These are phyloP conservation scores for Drosophila incognita DNA, from an alignment of 2,888 invertebrate genomes.

Conservation along the genomic window DNA sequence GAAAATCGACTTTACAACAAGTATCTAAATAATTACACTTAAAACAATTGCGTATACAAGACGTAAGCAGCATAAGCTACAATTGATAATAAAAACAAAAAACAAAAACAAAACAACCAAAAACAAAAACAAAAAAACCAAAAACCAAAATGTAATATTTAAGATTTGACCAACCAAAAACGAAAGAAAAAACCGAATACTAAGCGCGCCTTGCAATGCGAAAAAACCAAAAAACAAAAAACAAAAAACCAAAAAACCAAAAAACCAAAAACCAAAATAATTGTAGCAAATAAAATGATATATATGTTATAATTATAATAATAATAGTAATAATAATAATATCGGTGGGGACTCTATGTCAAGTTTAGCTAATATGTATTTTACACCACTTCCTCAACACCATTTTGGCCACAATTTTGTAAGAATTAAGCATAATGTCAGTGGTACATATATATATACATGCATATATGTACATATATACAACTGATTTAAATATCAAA, in stretches of 20 bases:
- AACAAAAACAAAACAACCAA: neutral
- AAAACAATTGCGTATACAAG: constrained; percentile 47
- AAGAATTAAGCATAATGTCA: constrained; percentile 31
- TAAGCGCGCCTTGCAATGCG: constrained; percentile 40
- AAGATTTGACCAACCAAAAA: constrained; percentile 68
- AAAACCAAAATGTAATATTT: constrained; percentile 45
- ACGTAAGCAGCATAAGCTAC: constrained; percentile 28
- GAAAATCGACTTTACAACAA: constrained; percentile 44
- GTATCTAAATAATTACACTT: constrained; percentile 40
- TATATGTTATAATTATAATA: constrained; percentile 6
- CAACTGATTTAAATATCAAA: constrained; percentile 17
- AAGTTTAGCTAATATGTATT: constrained; percentile 44
- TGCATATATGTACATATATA: neutral
- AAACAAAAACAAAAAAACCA: constrained; percentile 6
- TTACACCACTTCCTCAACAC: constrained; percentile 43
- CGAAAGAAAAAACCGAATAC: constrained; percentile 35
- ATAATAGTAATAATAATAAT: constrained; percentile 2
- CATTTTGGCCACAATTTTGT: constrained; percentile 45
- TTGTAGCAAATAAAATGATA: constrained; percentile 18
- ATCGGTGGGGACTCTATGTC: constrained; percentile 24
- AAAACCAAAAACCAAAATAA: constrained; percentile 1
- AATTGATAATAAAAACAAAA: constrained; percentile 51
- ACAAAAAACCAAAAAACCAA: neutral
- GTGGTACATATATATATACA: constrained; percentile 1
- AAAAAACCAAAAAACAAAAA: constrained; percentile 6